These are phyloP conservation scores for Onychorhynchus coronatus DNA, from an alignment of 2,113 vertebrate species.

Conservation along the genomic window DNA sequence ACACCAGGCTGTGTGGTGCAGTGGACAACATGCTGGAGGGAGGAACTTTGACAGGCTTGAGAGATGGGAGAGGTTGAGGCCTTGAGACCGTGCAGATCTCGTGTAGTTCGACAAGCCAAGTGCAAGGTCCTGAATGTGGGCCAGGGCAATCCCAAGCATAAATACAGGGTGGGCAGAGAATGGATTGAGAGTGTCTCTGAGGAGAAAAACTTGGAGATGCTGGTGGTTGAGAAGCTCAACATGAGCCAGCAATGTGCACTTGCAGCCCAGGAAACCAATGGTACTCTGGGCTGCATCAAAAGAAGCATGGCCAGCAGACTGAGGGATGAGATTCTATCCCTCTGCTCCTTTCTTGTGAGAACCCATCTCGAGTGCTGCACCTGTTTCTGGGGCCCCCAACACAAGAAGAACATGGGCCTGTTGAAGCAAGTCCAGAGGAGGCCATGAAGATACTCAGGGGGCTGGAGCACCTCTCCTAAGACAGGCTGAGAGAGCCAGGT, in stretches of 20 bases:
- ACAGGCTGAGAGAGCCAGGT: background rate
- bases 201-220: background rate
- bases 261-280: background rate
- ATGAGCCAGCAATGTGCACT: background rate
- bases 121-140: background rate
- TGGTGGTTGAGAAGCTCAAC: background rate
- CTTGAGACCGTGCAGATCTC: background rate
- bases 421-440: background rate
- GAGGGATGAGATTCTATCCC: background rate
- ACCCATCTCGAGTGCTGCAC: background rate
- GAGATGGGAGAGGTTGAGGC: background rate
- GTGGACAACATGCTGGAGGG: rapidly evolving
- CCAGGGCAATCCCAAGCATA: background rate
- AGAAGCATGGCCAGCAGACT: background rate
- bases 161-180: background rate
- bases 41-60: background rate
- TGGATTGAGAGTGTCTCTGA: background rate
- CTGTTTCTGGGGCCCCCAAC: background rate
- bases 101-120: background rate
- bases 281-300: background rate
- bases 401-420: background rate
- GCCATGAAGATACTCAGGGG: background rate
- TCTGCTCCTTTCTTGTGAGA: rapidly evolving
- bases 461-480: background rate
- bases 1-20: background rate